phyloP scores from a whole-genome alignment of 2,888 invertebrate genomes.

The Tinea semifulvella region DNA sequence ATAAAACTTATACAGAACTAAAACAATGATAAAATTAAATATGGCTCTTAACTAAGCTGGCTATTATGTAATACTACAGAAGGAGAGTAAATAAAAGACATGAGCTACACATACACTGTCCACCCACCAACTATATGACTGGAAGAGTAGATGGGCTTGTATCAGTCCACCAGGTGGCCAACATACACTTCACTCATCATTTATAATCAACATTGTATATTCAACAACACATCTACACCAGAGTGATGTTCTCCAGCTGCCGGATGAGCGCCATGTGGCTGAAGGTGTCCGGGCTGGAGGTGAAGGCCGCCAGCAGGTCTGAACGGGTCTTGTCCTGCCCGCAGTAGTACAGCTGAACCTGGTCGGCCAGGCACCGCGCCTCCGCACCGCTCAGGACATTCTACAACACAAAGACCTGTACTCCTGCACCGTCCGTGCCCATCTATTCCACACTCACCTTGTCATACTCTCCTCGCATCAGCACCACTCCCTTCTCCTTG shows the following conservation, averaged over 20 bases:
- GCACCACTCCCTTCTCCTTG: constrained; percentile 74
- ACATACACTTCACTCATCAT: no score
- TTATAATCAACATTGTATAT: no score
- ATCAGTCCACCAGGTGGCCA: no score
- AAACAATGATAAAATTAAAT: no score
- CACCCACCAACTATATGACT: no score
- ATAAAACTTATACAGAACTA: no score
- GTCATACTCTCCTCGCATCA: constrained; percentile 90
- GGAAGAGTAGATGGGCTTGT: no score
- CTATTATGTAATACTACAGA: no score
- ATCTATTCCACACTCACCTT: constrained; percentile 83
- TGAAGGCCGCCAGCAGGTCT: constrained; percentile 74
- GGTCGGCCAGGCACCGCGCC: constrained; percentile 87
- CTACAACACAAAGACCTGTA: constrained; percentile 25
- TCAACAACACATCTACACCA: neutral
- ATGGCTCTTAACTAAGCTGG: no score
- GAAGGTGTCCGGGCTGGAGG: constrained; percentile 75
- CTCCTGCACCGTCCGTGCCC: constrained; percentile 39
- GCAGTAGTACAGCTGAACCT: constrained; percentile 85
- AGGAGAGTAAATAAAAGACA: no score
- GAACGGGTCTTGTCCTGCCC: constrained; percentile 70
- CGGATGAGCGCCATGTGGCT: constrained; percentile 84
- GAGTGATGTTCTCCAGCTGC: constrained; percentile 71
- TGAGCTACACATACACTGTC: no score
- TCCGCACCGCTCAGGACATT: constrained; percentile 79